Conservation (phyloP, 2,113 vertebrate genomes). For the Eurypyga helias region DNA sequence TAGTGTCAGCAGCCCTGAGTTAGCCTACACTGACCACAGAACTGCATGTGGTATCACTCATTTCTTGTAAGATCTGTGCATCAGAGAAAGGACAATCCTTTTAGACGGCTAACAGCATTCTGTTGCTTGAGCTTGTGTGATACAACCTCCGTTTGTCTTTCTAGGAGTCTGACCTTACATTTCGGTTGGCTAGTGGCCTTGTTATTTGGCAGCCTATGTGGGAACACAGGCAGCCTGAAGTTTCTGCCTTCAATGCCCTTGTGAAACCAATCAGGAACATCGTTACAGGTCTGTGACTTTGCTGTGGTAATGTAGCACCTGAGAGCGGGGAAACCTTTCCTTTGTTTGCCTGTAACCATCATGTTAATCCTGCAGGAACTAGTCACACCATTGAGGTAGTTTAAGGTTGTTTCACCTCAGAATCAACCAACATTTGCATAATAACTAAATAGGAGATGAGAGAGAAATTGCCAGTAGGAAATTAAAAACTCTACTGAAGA, state of each 20-base stretch:
- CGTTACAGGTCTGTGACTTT: slow-evolving; percentile 86
- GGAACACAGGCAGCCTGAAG: slow-evolving; percentile 96
- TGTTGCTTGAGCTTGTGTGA: neutral
- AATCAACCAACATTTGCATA: neutral
- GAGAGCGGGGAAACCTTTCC: neutral
- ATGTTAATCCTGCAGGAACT: neutral
- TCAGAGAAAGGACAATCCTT: neutral
- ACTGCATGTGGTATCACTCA: neutral
- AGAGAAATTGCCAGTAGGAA: neutral
- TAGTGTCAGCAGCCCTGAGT: neutral
- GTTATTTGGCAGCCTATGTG: slow-evolving; percentile 99
- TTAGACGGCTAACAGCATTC: neutral
- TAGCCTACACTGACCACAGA: neutral
- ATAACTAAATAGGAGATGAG: neutral
- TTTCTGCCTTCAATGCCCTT: slow-evolving; percentile 91
- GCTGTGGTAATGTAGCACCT: neutral
- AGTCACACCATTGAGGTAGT: neutral
- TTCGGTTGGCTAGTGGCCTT: slow-evolving; percentile 93
- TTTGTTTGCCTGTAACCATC: neutral
- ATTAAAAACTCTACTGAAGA: neutral
- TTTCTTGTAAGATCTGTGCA: neutral
- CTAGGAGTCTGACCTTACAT: slow-evolving; percentile 97
- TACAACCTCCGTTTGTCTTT: neutral
- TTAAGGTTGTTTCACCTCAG: neutral
- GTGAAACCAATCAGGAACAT: slow-evolving; percentile 95